Conservation (phyloP, 2,797 vertebrate species). For the Sebastes paucispinis region DNA sequence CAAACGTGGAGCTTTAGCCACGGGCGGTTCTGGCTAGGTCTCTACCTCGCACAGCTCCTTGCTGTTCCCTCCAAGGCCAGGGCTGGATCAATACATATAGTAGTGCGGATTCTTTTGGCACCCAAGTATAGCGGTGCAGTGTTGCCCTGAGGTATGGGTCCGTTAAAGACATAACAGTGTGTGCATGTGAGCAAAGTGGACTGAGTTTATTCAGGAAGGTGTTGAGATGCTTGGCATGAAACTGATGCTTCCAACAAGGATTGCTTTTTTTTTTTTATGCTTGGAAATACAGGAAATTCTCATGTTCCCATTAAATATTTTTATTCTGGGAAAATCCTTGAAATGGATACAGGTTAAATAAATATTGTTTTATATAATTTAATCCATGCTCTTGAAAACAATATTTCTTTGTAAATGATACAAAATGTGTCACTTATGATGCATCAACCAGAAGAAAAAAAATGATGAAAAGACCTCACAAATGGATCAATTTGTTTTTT, state of each 20-base stretch:
- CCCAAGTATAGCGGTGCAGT: slow-evolving; percentile 71
- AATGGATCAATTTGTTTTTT: background rate
- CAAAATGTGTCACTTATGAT: background rate
- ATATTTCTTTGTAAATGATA: background rate
- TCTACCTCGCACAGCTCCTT: slow-evolving; percentile 66
- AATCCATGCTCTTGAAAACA: background rate
- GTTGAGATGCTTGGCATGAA: slow-evolving; percentile 63
- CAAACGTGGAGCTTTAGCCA: slow-evolving; percentile 73
- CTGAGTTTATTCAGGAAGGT: slow-evolving; percentile 71
- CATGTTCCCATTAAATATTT: slow-evolving; percentile 12
- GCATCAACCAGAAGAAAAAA: background rate
- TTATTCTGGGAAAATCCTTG: background rate
- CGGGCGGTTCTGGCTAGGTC: slow-evolving; percentile 77
- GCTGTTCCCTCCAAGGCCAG: slow-evolving; percentile 76
- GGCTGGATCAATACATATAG: slow-evolving; percentile 75
- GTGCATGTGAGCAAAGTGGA: slow-evolving; percentile 69
- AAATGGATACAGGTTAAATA: background rate
- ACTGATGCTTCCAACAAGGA: slow-evolving; percentile 45
- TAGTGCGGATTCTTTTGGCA: slow-evolving; percentile 75
- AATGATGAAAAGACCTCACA: background rate
- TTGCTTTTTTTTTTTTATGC: background rate
- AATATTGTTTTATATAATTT: background rate
- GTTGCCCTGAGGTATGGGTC: slow-evolving; percentile 71
- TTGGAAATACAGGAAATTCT: slow-evolving; percentile 37
- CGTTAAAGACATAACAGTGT: slow-evolving; percentile 72